Evolutionary conservation across 2,113 vertebrate species (phyloP), one percentile per base, ranked within the genome.

Genomic region (Ochotona princeps): DNA sequence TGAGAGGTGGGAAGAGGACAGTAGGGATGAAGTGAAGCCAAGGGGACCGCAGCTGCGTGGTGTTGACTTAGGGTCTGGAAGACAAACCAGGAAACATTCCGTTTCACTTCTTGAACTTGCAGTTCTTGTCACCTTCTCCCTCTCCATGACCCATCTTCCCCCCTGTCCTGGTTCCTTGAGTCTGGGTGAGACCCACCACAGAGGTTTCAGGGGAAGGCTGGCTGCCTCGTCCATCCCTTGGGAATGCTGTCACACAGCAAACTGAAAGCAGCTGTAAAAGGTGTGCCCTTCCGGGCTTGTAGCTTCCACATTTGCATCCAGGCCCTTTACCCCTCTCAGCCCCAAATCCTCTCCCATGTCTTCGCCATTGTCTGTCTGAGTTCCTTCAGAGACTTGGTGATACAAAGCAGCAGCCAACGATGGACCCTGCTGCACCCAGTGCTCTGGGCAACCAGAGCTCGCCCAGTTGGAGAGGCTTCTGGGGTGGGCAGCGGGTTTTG

Each of bases 121-220:
- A 85, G 11, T 25, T 51, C 23, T 28, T 60, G 72, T 78, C 12
- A 20, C 26, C 23, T 69, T 20, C 26, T 30, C 57, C 61, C 51
- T n/a, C n/a, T n/a, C n/a, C n/a, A n/a, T n/a, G n/a, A n/a, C n/a
- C n/a, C n/a, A n/a, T n/a, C 23, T 9, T 14, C 5, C 61, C 67
- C n/a, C 14, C 15, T 20, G 2, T 69, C 86, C 21, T 91, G 28
- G 4, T 86, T 66, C 66, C 11, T 63, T 67, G 60, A 54, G 66
- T 89, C 79, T 83, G 30, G 83, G 38, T 8, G 18, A 75, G 51
- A 38, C 83, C 83, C 75, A 47, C 81, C 25, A 32, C 15, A 2
- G 49, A 93, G 87, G 87, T 74, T 86, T 89, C 26, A 3, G 61
- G 75, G 67, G 80, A 90, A 94, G 81, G 72, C 87, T 95, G 87